Evolutionary conservation across 2,113 vertebrate species (phyloP).

Genomic region (Dromiciops gliroides): DNA sequence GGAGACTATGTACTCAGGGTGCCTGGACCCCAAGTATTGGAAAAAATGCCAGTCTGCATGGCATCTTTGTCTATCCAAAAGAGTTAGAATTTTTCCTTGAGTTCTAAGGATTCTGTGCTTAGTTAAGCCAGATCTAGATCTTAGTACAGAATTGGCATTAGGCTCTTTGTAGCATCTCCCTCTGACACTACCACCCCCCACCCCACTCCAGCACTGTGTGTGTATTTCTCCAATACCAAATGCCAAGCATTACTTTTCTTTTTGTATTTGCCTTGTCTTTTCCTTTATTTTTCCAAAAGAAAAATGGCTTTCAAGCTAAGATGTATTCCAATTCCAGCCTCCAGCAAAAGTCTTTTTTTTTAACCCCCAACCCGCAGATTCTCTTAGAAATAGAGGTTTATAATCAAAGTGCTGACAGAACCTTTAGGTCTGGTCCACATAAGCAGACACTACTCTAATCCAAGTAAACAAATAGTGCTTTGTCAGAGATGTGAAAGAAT

Average conservation of each 20-base stretch:
- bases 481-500: slow-evolving; percentile 31
- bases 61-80: neutral
- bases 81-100: neutral
- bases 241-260: neutral
- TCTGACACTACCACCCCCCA: neutral
- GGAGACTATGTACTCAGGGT: neutral
- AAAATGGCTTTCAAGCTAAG: neutral
- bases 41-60: neutral
- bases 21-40: too few relatives aligned
- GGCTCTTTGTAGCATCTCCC: neutral
- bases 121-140: neutral
- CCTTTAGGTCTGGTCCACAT: neutral
- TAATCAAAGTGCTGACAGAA: slow-evolving; percentile 11
- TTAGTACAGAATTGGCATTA: neutral
- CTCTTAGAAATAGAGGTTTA: slow-evolving; percentile 14
- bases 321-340: slow-evolving; percentile 11
- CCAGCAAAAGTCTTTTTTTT: neutral
- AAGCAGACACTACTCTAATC: slow-evolving; percentile 27
- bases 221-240: neutral
- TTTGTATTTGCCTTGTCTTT: neutral
- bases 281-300: neutral
- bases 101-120: neutral
- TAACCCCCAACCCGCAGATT: slow-evolving; percentile 9
- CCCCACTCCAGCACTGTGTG: too few relatives aligned
- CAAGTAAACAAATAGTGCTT: slow-evolving; percentile 52